These are phyloP conservation scores for Oxytorus armatus DNA, from an alignment of 2,888 invertebrate species.

Conservation along the genomic window DNA sequence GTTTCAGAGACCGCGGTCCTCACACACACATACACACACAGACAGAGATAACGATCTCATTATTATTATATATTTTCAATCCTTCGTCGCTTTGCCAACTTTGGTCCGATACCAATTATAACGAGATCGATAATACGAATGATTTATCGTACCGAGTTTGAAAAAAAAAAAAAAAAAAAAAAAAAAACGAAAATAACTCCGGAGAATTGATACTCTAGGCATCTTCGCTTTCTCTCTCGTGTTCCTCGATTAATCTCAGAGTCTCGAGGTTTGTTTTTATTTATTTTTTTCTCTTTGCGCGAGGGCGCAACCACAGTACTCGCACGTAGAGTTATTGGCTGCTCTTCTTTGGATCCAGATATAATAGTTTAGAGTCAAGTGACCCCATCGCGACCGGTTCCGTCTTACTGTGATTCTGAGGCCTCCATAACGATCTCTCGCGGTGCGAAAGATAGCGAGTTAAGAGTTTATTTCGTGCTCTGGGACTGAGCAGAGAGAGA, in stretches of 20 bases:
- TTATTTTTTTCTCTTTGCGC: slow-evolving; percentile 18
- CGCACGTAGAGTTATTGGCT: slow-evolving; percentile 19
- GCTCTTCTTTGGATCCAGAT: slow-evolving; percentile 20
- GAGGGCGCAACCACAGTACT: slow-evolving; percentile 48
- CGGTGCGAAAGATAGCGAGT: slow-evolving; percentile 44
- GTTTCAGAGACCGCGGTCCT: slow-evolving; percentile 9
- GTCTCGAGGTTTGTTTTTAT: slow-evolving; percentile 27
- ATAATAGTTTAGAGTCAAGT: slow-evolving; percentile 54
- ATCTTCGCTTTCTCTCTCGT: slow-evolving; percentile 56
- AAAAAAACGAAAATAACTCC: too few relatives aligned
- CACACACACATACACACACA: background rate
- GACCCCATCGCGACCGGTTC: slow-evolving; percentile 65
- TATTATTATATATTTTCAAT: slow-evolving; percentile 57
- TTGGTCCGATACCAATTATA: slow-evolving; percentile 61
- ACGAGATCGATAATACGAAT: slow-evolving; percentile 65
- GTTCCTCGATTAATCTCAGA: slow-evolving; percentile 61
- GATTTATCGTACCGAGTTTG: slow-evolving; percentile 58
- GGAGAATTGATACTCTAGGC: slow-evolving; percentile 3
- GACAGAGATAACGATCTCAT: background rate
- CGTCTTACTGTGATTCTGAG: slow-evolving; percentile 34
- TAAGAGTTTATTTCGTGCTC: slow-evolving; percentile 41
- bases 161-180: slow-evolving; percentile 34
- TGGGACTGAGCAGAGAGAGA: slow-evolving; percentile 13
- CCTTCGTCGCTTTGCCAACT: slow-evolving; percentile 26
- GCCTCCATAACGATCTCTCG: slow-evolving; percentile 57